These are phyloP conservation scores for Lagorchestes hirsutus DNA, from an alignment of 2,797 vertebrate genomes.

Conservation along the genomic window DNA sequence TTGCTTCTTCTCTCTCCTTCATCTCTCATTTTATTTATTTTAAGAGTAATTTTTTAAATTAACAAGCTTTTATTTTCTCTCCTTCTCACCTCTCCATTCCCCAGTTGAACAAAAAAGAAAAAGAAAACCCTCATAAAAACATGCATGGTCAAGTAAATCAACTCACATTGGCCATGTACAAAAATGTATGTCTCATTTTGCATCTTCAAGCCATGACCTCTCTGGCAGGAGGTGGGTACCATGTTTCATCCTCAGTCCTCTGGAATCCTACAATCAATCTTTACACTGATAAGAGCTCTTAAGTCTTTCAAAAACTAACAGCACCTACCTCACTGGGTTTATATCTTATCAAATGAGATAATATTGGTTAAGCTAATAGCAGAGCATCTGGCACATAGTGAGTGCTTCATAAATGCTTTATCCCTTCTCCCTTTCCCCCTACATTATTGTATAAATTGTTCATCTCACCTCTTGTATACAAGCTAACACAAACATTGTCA, in stretches of 20 bases:
- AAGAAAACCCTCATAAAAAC: not conserved
- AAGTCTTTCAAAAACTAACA: not conserved
- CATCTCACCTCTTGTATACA: not conserved
- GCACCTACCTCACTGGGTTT: not conserved
- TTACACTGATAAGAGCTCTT: not conserved
- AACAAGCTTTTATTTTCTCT: not conserved
- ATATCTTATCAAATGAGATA: not conserved
- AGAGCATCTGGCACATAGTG: not conserved
- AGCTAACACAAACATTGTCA: not conserved
- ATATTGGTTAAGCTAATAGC: not conserved
- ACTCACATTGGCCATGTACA: not conserved
- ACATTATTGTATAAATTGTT: not conserved
- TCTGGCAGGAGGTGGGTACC: not conserved
- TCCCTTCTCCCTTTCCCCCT: not conserved
- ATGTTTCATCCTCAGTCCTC: not conserved
- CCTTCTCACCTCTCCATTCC: not conserved
- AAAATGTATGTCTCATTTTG: not conserved
- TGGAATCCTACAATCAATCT: not conserved
- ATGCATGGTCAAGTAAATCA: not conserved
- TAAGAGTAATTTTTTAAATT: not conserved
- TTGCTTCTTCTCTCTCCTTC: not conserved
- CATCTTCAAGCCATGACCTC: not conserved
- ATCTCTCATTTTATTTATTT: not conserved
- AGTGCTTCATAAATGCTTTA: not conserved
- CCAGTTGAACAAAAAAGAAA: not conserved